Conservation (phyloP, 1,140 invertebrate species). For the Drosophila mojavensis region DNA sequence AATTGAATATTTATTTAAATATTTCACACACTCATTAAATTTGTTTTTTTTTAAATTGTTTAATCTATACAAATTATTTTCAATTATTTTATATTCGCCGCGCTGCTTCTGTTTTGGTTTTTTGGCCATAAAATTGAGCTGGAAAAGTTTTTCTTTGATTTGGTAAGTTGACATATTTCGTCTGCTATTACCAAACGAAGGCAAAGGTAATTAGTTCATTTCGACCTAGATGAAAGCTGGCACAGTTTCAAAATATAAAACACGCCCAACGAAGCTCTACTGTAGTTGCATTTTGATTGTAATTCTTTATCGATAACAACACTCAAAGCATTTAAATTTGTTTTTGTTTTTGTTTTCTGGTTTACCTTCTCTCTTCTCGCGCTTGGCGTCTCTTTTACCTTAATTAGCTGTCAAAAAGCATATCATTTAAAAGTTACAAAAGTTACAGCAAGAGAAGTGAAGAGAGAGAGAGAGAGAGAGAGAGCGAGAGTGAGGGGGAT, state of each 20-base stretch:
- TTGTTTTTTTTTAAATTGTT: too few relatives aligned
- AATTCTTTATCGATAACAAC: slow-evolving; percentile 47
- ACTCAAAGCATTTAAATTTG: slow-evolving; percentile 42
- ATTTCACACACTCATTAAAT: too few relatives aligned
- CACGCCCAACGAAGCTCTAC: slow-evolving; percentile 42
- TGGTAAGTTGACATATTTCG: slow-evolving; percentile 10
- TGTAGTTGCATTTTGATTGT: slow-evolving; percentile 46
- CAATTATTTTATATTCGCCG: neutral
- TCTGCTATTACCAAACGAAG: slow-evolving; percentile 9
- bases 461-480: neutral
- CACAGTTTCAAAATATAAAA: slow-evolving; percentile 8
- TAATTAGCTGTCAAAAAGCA: slow-evolving; percentile 53
- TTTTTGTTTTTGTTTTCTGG: neutral
- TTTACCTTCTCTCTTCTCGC: neutral
- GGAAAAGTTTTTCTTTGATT: slow-evolving; percentile 1
- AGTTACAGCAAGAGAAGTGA: slow-evolving; percentile 29
- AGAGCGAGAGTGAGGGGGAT: slow-evolving; percentile 8
- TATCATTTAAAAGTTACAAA: slow-evolving; percentile 3
- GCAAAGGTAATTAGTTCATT: slow-evolving; percentile 1
- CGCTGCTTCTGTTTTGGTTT: neutral
- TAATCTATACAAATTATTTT: too few relatives aligned
- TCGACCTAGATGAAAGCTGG: slow-evolving; percentile 14
- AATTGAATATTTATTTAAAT: too few relatives aligned
- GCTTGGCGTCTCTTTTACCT: neutral
- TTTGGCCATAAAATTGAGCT: neutral